Evolutionary conservation across 2,888 invertebrate genomes (phyloP).

Genomic region (Microctonus hyperodae): DNA sequence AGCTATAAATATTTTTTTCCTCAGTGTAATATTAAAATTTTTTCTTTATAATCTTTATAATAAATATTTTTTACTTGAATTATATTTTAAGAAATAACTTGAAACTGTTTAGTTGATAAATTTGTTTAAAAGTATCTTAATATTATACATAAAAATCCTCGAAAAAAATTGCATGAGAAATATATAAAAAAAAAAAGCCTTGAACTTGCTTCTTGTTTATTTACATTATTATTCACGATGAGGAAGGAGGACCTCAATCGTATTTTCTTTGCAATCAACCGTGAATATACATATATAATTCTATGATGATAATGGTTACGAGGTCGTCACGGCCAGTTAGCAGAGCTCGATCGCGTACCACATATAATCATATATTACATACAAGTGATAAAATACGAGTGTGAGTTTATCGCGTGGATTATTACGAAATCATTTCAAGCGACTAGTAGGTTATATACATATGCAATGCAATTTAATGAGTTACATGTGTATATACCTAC

Average conservation of each 20-base stretch:
- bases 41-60: too few species aligned
- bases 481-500: neutral
- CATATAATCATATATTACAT: neutral
- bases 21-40: too few species aligned
- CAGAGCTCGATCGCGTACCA: conserved; percentile 11
- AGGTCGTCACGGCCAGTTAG: conserved; percentile 31
- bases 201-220: conserved; percentile 25
- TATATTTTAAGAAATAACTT: too few species aligned
- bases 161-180: too few species aligned
- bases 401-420: conserved; percentile 8
- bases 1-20: too few species aligned
- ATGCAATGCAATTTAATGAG: neutral
- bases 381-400: neutral
- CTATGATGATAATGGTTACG: conserved; percentile 29
- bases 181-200: conserved; percentile 21
- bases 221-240: neutral
- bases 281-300: conserved; percentile 23
- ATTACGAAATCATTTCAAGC: conserved; percentile 25
- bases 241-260: conserved; percentile 7
- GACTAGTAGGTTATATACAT: neutral
- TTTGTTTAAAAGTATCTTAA: too few species aligned
- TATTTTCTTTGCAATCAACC: conserved; percentile 11
- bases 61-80: too few species aligned
- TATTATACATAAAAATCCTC: too few species aligned
- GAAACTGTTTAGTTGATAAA: too few species aligned